A percentile compares a stretch with the other conserved stretches of the same genome.
Evolutionary conservation across 2,888 invertebrate genomes (phyloP).

Genomic region (Lasioglossum villosulum): DNA sequence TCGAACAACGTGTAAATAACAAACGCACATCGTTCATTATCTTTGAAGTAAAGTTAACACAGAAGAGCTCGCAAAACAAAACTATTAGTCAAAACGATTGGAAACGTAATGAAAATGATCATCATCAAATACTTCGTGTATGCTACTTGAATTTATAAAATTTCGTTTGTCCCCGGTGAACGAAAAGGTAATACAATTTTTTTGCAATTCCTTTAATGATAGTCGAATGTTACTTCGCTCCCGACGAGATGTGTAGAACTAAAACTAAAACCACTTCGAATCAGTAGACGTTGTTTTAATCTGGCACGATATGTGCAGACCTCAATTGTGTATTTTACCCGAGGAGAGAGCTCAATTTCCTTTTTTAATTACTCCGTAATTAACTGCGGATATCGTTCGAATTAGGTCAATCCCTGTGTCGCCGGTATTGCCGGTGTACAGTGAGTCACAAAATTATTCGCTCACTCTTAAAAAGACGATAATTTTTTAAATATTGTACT

Average conservation of each 20-base stretch:
- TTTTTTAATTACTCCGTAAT: slow-evolving; percentile 15
- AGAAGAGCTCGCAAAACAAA: neutral
- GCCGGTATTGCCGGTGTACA: neutral
- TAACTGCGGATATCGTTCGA: slow-evolving; percentile 3
- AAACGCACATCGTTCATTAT: neutral
- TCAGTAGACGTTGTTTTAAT: neutral
- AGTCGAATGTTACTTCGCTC: neutral
- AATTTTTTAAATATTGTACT: too few species aligned
- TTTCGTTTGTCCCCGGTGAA: neutral
- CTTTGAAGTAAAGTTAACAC: neutral
- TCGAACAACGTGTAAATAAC: neutral
- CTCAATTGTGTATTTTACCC: slow-evolving; percentile 5
- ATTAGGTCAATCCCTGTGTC: slow-evolving; percentile 5
- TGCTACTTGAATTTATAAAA: neutral
- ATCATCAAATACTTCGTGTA: neutral
- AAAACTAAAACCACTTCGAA: neutral
- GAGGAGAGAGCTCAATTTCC: neutral
- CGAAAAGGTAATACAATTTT: neutral
- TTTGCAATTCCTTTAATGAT: neutral
- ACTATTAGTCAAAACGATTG: neutral
- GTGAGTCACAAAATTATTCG: too few species aligned
- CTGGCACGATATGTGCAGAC: neutral
- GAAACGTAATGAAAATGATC: neutral
- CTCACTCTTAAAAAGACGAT: too few species aligned
- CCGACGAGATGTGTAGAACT: neutral